A percentile compares a stretch with the other conserved stretches of the same genome.
Evolutionary conservation across 2,888 invertebrate species (phyloP).

Genomic region (Micropterix aruncella): DNA sequence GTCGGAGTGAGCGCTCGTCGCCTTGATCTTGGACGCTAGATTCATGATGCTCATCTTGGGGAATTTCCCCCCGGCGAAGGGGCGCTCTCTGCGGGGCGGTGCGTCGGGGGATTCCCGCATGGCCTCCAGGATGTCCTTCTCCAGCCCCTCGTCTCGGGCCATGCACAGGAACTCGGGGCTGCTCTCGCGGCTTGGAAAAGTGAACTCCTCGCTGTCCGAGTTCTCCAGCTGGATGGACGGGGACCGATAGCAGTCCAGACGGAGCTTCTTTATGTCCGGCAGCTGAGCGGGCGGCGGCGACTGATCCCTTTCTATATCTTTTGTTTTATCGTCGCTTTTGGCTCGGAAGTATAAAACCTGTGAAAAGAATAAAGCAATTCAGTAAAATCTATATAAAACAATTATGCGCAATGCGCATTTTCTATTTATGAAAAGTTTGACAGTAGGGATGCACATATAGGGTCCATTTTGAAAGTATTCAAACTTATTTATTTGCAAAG

Average conservation of each 20-base stretch:
- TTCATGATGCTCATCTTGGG: too few species aligned
- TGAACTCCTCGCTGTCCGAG: not conserved
- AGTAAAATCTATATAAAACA: too few species aligned
- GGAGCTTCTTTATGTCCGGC: not conserved
- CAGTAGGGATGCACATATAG: too few species aligned
- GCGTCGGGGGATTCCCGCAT: not conserved
- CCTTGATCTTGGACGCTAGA: not conserved
- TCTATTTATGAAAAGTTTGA: too few species aligned
- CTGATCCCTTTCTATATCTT: not conserved
- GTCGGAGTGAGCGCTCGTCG: not conserved
- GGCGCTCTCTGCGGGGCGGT: too few species aligned
- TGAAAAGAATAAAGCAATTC: too few species aligned
- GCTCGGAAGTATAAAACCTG: not conserved
- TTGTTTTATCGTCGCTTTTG: not conserved
- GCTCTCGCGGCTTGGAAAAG: not conserved
- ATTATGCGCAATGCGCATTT: too few species aligned
- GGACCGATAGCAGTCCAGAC: not conserved
- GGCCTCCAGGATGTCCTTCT: not conserved
- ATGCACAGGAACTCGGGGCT: not conserved
- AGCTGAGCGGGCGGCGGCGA: not conserved
- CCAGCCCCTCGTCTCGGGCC: not conserved
- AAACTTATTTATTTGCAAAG: too few species aligned
- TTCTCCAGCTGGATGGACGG: not conserved
- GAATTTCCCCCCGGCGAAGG: too few species aligned
- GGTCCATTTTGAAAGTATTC: too few species aligned